These are phyloP conservation scores for Drosophila micromelanica DNA, from an alignment of 1,140 invertebrate genomes.

Conservation along the genomic window DNA sequence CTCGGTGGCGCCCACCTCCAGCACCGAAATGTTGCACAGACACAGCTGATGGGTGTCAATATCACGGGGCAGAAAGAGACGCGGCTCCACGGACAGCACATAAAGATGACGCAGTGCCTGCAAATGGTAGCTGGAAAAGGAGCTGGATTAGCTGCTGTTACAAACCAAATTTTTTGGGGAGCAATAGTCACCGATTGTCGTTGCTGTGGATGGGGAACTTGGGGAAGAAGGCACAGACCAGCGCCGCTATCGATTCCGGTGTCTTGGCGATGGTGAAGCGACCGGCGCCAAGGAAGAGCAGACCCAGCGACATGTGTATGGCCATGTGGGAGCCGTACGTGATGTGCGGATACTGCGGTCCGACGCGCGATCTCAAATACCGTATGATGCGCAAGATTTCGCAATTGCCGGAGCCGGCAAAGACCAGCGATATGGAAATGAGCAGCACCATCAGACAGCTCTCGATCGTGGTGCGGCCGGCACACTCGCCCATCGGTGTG, in stretches of 20 bases:
- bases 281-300: conserved; percentile 97
- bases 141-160: not conserved
- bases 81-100: conserved; percentile 95
- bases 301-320: conserved; percentile 96
- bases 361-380: conserved; percentile 90
- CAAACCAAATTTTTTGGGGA: too few relatives aligned
- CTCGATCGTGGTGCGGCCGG: conserved; percentile 95
- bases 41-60: conserved; percentile 91
- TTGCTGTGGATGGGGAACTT: conserved; percentile 98
- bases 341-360: conserved; percentile 87
- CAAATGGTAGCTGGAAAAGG: conserved; percentile 89
- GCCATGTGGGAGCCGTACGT: conserved; percentile 97
- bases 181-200: conserved; percentile 95
- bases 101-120: conserved; percentile 98
- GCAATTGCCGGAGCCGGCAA: conserved; percentile 96
- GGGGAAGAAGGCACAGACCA: conserved; percentile 97
- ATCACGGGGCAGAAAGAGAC: conserved; percentile 94
- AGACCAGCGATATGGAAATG: conserved; percentile 87
- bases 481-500: conserved; percentile 92
- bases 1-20: conserved; percentile 69
- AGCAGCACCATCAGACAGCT: conserved; percentile 94
- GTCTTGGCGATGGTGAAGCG: conserved; percentile 94
- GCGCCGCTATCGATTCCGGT: conserved; percentile 92
- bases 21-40: conserved; percentile 89
- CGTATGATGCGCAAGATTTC: conserved; percentile 94